These are phyloP conservation scores for Schizopygopsis malacanthus DNA, from an alignment of 2,797 vertebrate genomes.

Conservation along the genomic window DNA sequence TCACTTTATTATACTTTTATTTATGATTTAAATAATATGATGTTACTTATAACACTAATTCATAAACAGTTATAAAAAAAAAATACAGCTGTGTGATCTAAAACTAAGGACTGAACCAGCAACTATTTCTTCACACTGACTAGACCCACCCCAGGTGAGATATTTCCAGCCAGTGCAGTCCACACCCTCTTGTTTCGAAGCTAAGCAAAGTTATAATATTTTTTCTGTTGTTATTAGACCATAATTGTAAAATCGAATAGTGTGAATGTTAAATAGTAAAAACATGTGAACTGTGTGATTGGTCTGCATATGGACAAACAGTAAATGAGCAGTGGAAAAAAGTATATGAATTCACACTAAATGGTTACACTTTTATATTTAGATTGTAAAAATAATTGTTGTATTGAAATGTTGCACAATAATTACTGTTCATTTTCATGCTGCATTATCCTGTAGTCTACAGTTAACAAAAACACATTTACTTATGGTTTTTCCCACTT, in stretches of 20 bases:
- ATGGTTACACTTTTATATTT: neutral
- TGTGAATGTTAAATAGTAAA: constrained; percentile 2
- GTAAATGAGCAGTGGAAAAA: neutral
- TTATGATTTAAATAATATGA: neutral
- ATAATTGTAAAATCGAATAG: neutral
- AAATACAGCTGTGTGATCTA: neutral
- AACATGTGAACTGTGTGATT: neutral
- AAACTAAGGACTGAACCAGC: neutral
- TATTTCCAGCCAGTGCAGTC: neutral
- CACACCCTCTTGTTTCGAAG: neutral
- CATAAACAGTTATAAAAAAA: neutral
- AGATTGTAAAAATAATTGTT: neutral
- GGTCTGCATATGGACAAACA: neutral
- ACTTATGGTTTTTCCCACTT: neutral
- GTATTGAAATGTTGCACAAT: neutral
- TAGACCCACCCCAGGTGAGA: neutral
- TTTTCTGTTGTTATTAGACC: neutral
- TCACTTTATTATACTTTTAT: neutral
- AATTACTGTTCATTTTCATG: neutral
- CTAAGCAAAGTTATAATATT: neutral
- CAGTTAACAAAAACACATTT: neutral
- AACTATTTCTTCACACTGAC: neutral
- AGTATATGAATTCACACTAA: neutral
- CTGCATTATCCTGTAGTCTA: neutral
- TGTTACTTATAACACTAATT: neutral